Base-by-base conservation (phyloP, 1,140 invertebrate genomes). In the roundworm (Caenorhabditis elegans) region DNA sequence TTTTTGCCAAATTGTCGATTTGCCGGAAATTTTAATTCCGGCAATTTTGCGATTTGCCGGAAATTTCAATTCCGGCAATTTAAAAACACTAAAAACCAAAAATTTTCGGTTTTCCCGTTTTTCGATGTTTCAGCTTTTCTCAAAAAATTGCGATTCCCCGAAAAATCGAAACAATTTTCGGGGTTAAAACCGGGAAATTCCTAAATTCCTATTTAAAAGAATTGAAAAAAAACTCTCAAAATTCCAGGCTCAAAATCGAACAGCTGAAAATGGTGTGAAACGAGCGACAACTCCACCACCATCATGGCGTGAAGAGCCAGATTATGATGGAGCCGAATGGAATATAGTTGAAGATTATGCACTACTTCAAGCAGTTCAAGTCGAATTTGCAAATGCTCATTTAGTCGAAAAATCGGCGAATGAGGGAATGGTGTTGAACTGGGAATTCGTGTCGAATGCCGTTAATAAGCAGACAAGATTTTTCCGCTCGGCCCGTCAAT, bases 401-500 rank as follows among this genome's bases (percentile, higher is more conserved):
- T 19, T 39, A 8, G n/a, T 51, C 10, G 47, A 78, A 17, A 53
- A 24, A 22, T 17, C 11, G 2, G 1, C 22, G 13, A 8, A 46
- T n/a, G 55, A 70, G 47, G 79, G 60, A 24, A n/a, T 19, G n/a
- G 3, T 76, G 39, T 17, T 43, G 13, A 82, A 82, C 19, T 82
- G 80, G 80, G 49, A 77, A n/a, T 51, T 51, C 8, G 49, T 82
- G 17, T 39, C 80, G 1, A 48, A 11, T 10, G 47, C 48, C n/a
- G 80, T 82, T 22, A 82, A 82, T 17, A 76, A 46, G 28, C 39
- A 26, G 3, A 76, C 80, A 2, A 11, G 43, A 39, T 60, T 48
- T 49, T 82, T 77, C 24, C n/a, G 85, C 51, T 85, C 85, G 2
- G 48, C 84, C 17, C 70, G 78, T n/a, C 84, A 85, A 31, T 85